Evolutionary conservation across 2,797 vertebrate genomes (phyloP).

Genomic region (Tangara arthus): DNA sequence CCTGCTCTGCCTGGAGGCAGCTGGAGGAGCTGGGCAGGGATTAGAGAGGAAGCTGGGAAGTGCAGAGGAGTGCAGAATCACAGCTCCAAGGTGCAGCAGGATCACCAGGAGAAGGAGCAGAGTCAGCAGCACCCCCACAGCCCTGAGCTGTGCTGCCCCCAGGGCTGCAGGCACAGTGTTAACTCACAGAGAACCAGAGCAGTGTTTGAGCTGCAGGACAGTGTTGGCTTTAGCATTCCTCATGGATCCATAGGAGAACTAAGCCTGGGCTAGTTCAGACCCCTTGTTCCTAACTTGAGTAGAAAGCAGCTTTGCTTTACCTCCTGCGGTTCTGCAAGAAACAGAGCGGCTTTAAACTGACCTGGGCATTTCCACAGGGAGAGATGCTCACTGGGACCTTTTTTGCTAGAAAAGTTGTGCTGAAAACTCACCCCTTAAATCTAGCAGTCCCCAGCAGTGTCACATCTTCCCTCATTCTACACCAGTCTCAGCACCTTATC

Average conservation of each 20-base stretch:
- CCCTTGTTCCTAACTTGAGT: neutral
- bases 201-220: neutral
- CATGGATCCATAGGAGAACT: rapidly evolving
- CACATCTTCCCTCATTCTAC: neutral
- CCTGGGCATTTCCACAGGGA: neutral
- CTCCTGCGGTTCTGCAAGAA: neutral
- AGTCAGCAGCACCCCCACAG: neutral
- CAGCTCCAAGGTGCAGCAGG: neutral
- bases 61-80: neutral
- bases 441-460: neutral
- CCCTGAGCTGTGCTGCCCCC: neutral
- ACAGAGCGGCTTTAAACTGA: neutral
- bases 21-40: neutral
- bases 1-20: neutral
- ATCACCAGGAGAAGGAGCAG: neutral
- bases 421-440: neutral
- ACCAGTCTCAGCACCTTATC: neutral
- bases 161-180: too few species aligned
- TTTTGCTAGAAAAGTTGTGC: neutral
- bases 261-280: neutral
- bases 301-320: neutral
- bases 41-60: neutral
- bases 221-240: neutral
- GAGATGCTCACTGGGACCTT: neutral
- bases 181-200: neutral